Conservation (phyloP, 2,888 invertebrate species). For the Coelogynopora nodosa region DNA sequence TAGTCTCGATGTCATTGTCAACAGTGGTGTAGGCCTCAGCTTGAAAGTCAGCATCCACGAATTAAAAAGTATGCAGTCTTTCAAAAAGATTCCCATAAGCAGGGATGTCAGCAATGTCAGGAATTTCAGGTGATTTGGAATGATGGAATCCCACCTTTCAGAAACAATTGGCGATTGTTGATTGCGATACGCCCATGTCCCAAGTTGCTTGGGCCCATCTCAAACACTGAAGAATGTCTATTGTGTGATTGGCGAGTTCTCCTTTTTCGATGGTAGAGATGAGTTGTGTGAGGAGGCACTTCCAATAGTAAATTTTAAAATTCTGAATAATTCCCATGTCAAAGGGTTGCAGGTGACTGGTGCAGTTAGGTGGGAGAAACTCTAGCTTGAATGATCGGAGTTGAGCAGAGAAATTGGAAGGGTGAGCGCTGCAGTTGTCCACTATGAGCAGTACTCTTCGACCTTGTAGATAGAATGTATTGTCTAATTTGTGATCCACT, state of each 20-base stretch:
- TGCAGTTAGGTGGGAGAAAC: background rate
- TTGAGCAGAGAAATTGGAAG: background rate
- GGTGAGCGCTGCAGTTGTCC: constrained; percentile 26
- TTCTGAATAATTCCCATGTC: constrained; percentile 15
- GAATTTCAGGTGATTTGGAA: too few species aligned
- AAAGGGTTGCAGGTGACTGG: background rate
- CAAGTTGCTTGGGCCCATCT: background rate
- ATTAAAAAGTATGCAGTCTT: too few species aligned
- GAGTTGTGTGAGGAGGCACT: background rate
- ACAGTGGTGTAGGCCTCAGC: too few species aligned
- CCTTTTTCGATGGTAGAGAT: background rate
- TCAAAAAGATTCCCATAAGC: too few species aligned
- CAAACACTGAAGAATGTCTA: background rate
- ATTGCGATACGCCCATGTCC: background rate
- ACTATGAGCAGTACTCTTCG: background rate
- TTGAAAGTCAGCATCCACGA: too few species aligned
- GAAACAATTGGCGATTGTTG: background rate
- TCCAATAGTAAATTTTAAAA: background rate
- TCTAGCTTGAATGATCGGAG: background rate
- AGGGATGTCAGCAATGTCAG: too few species aligned
- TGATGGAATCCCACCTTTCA: background rate
- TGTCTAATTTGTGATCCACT: background rate
- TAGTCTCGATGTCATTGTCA: too few species aligned
- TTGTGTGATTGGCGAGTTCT: background rate
- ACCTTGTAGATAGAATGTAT: background rate